Evolutionary conservation across 2,888 invertebrate genomes (phyloP), one percentile per base, ranked within the genome.

Genomic region (Brachyopa scutellaris): DNA sequence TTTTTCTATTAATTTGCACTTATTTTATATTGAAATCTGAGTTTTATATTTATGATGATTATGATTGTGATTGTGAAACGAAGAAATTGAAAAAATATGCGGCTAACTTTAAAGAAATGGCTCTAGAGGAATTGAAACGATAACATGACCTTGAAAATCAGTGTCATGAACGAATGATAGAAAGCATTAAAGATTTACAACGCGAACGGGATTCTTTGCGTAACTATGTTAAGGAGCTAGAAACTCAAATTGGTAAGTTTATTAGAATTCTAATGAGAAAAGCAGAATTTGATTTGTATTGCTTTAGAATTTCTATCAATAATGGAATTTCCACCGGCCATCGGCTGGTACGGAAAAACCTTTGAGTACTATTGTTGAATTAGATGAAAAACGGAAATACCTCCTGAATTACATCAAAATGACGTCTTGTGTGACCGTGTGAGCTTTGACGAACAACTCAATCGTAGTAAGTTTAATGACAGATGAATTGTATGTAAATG

Each of bases 381-480:
- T n/a, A n/a, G n/a, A n/a, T n/a, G n/a, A n/a, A n/a, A n/a, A n/a
- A n/a, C 21, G 45, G 45, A 45, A 45, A 45, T 45, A 45, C 45
- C 45, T 45, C 45, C 45, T 45, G 45, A 45, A 45, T 45, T 45
- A 21, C 45, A 45, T n/a, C n/a, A n/a, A n/a, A n/a, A n/a, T n/a
- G n/a, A n/a, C n/a, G n/a, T n/a, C n/a, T n/a, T n/a, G n/a, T n/a
- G n/a, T n/a, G n/a, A n/a, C 40, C 17, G 2, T 40, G 19, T 40
- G 19, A 45, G 23, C 45, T 45, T 45, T 45, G 45, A 45, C 21
- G 45, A 45, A 23, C 21, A 45, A 45, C 45, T 45, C 21, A 45
- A 45, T 45, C 45, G 21, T 21, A 45, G 45, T 45, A n/a, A 21
- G 21, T 45, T 45, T 45, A 45, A 45, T 21, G 38, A 38, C 17